Conservation (phyloP, 2,113 vertebrate species). For the Pseudopodoces humilis region DNA sequence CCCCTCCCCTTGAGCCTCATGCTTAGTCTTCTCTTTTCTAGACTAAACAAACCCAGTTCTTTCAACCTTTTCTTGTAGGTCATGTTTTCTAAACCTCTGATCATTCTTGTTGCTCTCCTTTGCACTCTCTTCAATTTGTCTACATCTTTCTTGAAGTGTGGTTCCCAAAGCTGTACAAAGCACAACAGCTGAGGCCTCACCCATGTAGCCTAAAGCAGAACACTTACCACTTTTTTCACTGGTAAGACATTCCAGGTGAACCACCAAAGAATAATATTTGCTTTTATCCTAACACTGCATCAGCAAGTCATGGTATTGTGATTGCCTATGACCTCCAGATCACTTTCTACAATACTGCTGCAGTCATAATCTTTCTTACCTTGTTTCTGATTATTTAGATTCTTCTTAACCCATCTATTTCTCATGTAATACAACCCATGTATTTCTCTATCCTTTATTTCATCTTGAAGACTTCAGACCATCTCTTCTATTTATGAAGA, state of each 20-base stretch:
- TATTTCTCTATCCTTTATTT: background rate
- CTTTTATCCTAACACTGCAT: background rate
- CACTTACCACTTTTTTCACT: background rate
- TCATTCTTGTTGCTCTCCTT: constrained; percentile 55
- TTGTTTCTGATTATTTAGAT: background rate
- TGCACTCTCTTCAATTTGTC: constrained; percentile 56
- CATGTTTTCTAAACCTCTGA: constrained; percentile 65
- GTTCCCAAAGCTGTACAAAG: background rate
- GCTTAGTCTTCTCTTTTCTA: constrained; percentile 66
- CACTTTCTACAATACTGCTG: background rate
- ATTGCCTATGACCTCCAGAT: background rate
- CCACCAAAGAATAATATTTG: background rate
- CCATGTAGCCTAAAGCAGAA: background rate
- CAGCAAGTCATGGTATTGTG: background rate
- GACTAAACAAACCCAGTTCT: constrained; percentile 65
- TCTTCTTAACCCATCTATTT: background rate
- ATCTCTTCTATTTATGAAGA: background rate
- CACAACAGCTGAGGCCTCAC: background rate
- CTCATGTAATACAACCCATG: background rate
- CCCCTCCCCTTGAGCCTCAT: background rate
- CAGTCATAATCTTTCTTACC: background rate
- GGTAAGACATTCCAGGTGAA: background rate
- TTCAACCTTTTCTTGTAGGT: constrained; percentile 63
- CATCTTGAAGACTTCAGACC: background rate
- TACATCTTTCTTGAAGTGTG: constrained; percentile 33